Conservation (phyloP, 2,113 vertebrate genomes). For the Amphiprion percula region DNA sequence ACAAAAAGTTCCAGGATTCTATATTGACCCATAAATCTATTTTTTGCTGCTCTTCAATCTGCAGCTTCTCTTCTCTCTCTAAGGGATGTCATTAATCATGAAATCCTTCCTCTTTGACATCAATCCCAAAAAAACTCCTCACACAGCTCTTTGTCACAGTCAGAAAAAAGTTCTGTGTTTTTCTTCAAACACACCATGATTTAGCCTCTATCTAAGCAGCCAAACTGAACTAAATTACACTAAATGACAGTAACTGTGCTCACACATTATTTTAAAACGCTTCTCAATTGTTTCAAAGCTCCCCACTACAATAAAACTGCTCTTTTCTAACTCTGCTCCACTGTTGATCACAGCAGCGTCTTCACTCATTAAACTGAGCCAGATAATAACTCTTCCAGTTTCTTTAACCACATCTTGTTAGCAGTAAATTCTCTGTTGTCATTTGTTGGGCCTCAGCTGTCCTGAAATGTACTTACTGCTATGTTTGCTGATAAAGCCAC, state of each 20-base stretch:
- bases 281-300: background rate
- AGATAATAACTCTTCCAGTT: background rate
- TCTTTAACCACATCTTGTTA: conserved; percentile 17
- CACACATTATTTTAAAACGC: background rate
- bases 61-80: background rate
- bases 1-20: too few species aligned
- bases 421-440: conserved; percentile 11
- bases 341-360: background rate
- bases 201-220: background rate
- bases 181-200: too few species aligned
- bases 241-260: background rate
- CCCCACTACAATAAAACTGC: background rate
- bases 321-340: background rate
- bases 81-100: background rate
- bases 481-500: conserved; percentile 4
- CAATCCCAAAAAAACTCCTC: background rate
- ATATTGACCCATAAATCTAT: background rate
- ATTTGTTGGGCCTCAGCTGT: conserved; percentile 9
- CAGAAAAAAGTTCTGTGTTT: background rate
- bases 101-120: conserved; percentile 8
- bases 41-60: background rate
- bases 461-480: background rate
- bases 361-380: background rate
- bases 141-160: background rate
- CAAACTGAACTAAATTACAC: background rate